Base-by-base conservation (phyloP, 2,888 invertebrate species). In the Plagodis pulveraria region DNA sequence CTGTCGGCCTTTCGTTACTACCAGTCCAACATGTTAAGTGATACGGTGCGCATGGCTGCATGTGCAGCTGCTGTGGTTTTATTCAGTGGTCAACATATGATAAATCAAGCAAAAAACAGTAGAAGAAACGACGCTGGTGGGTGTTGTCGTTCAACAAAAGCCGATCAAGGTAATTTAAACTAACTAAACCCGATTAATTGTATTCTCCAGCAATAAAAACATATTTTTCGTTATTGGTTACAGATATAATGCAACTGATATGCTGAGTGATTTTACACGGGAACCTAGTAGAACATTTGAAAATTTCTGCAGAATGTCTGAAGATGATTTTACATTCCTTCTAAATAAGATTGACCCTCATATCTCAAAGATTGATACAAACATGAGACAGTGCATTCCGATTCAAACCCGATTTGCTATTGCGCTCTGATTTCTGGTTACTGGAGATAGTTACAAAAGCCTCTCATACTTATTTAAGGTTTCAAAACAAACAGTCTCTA, bases 291-390 rank as follows among this genome's bases (percentile, higher is more conserved):
- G 41, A 41, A 41, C 41, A 41, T 41, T 41, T 41, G 41, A 41
- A 41, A 45, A 45, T 49, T 49, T 49, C 49, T 49, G 49, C 49
- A 49, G 49, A 49, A 49, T 49, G 49, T 49, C 49, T 49, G 35
- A 49, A 49, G 49, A 49, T 49, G 49, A 49, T 36, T 49, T 49
- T 49, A 49, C 38, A 33, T 49, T 49, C 49, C 49, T 49, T 49
- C 49, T 49, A 49, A 49, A 49, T 49, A 49, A 49, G 49, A 49
- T 49, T 49, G 49, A 12, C 38, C 49, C 49, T 49, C 35, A 49
- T 49, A 49, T 49, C 35, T 49, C 49, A 49, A 49, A 34, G 49
- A 49, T 49, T 49, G 49, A 49, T 49, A 49, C 49, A 34, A 49
- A 49, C 49, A 49, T 38, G 49, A 49, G 34, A 49, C 49, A 49